These are phyloP conservation scores for Cheirogaleus major DNA, from an alignment of 2,797 vertebrate genomes.

Conservation along the genomic window DNA sequence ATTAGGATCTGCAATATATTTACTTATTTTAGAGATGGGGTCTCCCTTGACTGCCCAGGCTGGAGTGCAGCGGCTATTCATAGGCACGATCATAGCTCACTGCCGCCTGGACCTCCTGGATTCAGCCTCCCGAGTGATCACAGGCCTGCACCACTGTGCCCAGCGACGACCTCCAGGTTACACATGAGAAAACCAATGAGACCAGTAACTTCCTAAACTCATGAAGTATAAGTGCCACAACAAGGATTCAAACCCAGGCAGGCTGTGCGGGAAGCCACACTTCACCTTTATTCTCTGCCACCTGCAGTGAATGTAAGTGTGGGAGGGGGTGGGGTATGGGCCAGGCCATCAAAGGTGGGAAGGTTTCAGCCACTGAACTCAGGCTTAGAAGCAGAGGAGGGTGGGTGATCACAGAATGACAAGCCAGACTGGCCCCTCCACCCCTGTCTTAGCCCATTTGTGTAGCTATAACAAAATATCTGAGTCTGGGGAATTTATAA, in stretches of 20 bases:
- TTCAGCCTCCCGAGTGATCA: neutral
- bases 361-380: neutral
- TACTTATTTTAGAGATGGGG: neutral
- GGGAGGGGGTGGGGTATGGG: neutral
- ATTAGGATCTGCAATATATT: no score
- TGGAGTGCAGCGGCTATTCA: neutral
- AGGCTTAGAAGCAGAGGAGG: neutral
- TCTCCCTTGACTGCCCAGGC: neutral
- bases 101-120: neutral
- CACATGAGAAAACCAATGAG: neutral
- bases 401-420: neutral
- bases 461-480: neutral
- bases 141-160: neutral
- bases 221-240: neutral
- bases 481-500: neutral
- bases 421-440: neutral
- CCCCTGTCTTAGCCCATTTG: neutral
- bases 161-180: fast-evolving
- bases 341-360: neutral
- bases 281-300: neutral
- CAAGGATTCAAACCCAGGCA: neutral
- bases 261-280: fast-evolving
- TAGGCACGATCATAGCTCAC: neutral
- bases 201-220: no score
- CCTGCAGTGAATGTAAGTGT: neutral